These are phyloP conservation scores for Philotrypesis tridentata DNA, from an alignment of 1,140 invertebrate genomes.

Conservation along the genomic window DNA sequence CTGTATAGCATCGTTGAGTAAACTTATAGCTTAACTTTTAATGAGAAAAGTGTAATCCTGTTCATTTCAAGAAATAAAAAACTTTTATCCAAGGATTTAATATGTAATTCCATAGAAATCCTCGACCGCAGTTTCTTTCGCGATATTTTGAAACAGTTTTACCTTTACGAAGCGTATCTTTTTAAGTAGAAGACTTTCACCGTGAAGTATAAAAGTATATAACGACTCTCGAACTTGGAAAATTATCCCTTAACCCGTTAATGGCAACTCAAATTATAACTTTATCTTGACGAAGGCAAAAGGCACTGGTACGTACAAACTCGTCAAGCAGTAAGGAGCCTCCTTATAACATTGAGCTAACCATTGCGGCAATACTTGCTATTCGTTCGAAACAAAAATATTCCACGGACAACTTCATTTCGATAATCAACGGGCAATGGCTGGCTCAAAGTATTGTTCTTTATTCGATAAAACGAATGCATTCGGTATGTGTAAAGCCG, in stretches of 20 bases:
- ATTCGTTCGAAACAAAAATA: neutral
- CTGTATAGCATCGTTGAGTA: too few relatives aligned
- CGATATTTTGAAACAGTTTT: neutral
- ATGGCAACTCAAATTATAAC: slow-evolving; percentile 4
- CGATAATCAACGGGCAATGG: neutral
- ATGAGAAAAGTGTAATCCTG: neutral
- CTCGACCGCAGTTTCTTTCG: neutral
- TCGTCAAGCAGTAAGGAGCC: slow-evolving; percentile 18
- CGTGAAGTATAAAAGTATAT: neutral
- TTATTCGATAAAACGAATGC: too few relatives aligned
- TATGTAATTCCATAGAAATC: too few relatives aligned
- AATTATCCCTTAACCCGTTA: slow-evolving; percentile 30
- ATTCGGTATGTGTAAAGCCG: too few relatives aligned
- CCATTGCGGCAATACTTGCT: neutral
- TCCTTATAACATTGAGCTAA: neutral
- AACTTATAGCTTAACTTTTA: neutral
- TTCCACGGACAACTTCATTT: neutral
- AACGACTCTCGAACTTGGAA: neutral
- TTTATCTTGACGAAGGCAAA: slow-evolving; percentile 24
- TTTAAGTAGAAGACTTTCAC: neutral
- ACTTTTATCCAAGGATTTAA: neutral
- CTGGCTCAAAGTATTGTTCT: neutral
- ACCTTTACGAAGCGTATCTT: neutral
- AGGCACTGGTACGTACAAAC: slow-evolving; percentile 15
- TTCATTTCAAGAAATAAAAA: neutral